Evolutionary conservation across 2,113 vertebrate genomes (phyloP).

Genomic region (Antechinus flavipes): DNA sequence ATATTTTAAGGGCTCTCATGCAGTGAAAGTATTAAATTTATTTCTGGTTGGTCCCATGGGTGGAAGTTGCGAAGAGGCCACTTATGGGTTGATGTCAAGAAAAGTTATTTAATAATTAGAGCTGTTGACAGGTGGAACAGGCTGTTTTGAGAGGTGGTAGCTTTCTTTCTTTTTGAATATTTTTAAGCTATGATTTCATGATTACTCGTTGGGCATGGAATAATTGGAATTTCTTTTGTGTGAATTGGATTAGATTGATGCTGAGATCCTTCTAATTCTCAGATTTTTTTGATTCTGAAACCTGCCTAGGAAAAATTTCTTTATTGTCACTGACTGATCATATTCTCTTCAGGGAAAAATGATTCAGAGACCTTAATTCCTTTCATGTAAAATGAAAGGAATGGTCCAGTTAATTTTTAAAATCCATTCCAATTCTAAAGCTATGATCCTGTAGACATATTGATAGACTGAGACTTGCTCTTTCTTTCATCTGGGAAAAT

Average conservation of each 20-base stretch:
- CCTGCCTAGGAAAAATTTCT: neutral
- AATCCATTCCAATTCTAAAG: too few relatives aligned
- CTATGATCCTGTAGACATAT: conserved; percentile 71
- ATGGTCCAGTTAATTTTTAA: neutral
- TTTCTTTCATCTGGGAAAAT: conserved; percentile 66
- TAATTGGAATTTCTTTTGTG: neutral
- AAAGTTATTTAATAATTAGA: neutral
- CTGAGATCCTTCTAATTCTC: neutral
- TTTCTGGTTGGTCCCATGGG: neutral
- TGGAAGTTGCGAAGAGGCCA: neutral
- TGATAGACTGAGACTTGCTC: conserved; percentile 47
- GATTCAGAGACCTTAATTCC: neutral
- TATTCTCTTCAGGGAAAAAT: neutral
- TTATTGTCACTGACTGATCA: neutral
- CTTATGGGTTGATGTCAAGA: neutral
- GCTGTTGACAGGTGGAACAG: neutral
- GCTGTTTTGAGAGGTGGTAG: neutral
- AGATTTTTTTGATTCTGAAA: neutral
- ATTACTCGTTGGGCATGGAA: neutral
- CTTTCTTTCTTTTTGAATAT: neutral
- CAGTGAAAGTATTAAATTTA: neutral
- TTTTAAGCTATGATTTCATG: neutral
- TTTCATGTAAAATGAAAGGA: neutral
- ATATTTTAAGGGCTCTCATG: neutral
- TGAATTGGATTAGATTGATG: neutral